Evolutionary conservation across 2,888 invertebrate species (phyloP).

Genomic region (Seira musarum): DNA sequence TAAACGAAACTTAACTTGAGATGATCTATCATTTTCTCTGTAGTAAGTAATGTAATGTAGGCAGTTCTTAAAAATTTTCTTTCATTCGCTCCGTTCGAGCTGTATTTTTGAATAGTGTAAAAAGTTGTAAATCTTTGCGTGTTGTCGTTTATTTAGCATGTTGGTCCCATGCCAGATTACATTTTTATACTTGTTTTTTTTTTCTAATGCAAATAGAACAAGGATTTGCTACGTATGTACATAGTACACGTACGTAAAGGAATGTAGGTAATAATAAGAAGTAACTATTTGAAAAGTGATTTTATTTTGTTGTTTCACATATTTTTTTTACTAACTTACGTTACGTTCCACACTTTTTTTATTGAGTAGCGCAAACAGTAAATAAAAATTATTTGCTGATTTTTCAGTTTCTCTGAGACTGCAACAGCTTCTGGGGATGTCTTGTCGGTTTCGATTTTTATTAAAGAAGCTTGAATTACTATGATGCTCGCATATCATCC

Average conservation of each 20-base stretch:
- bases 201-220: neutral
- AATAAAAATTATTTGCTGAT: too few relatives aligned
- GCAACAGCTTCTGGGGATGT: too few relatives aligned
- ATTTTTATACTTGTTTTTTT: neutral
- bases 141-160: too few relatives aligned
- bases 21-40: neutral
- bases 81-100: too few relatives aligned
- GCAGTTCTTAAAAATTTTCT: neutral
- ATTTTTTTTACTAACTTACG: neutral
- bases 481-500: neutral
- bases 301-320: neutral
- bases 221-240: neutral
- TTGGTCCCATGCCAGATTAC: neutral
- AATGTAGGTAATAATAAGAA: neutral
- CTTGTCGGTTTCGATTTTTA: neutral
- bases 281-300: neutral
- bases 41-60: neutral
- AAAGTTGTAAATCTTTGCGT: neutral
- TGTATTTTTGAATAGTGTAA: neutral
- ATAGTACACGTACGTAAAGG: neutral
- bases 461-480: neutral
- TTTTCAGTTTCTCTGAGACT: too few relatives aligned
- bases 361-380: too few relatives aligned
- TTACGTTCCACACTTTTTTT: neutral
- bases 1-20: neutral